Base-by-base conservation (phyloP, 2,888 invertebrate genomes). In the Drosophila leonis region DNA sequence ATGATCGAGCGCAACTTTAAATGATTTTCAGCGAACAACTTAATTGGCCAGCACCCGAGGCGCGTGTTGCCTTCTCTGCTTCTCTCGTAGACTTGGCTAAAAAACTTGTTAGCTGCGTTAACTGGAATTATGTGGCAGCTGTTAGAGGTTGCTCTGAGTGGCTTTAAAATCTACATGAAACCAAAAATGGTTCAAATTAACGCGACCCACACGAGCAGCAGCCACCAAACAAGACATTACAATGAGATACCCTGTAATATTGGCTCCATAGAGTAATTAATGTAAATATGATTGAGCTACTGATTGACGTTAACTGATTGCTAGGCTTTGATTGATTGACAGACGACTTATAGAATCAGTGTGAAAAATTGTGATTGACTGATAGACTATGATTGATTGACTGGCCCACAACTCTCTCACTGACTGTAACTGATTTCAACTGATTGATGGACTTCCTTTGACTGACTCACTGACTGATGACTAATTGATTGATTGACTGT, bases 41-140 rank as follows among this genome's bases (percentile, higher is more conserved):
- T 68, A 75, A 75, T 65, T 80, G 62, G 65, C 54, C 56, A 48
- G 37, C 62, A 29, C 54, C 15, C 54, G 57, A 35, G 52, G 27
- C 54, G 31, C 27, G 24, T 4, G 8, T 41, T 8, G 12, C 20
- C 8, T 18, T 24, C 18, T 15, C 8, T 18, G 18, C 18, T 15
- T 15, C 39, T 27, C 10, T 1, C n/a, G 7, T n/a, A 27, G 39
- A 18, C 24, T 1, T 27, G 54, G 37, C 54, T 37, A 54, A 20
- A 13, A 46, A n/a, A 20, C 42, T 18, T 31, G 44, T 18, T 37
- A 10, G 54, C 37, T 37, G 27, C 27, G 27, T 15, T 31, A 20
- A 18, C 12, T 10, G 15, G n/a, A 59, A 59, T 48, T 37, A 37
- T 37, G 29, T 39, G 24, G 13, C 39, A 27, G 54, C 37, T 54